Evolutionary conservation across 2,888 invertebrate species (phyloP).

Genomic region (Lissonota sp.): DNA sequence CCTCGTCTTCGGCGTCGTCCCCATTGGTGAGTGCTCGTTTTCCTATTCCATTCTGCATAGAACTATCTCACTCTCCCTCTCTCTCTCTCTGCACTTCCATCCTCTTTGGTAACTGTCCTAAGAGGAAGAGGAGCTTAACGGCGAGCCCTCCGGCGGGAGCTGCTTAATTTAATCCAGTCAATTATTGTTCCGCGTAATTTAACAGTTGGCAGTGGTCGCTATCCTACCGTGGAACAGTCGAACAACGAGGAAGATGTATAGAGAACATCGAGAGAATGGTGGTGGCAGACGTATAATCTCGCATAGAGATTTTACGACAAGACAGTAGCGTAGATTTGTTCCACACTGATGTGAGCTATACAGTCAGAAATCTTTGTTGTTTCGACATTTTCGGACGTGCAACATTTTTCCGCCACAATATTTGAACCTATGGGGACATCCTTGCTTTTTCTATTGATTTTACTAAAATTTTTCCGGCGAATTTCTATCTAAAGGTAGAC

Average conservation of each 20-base stretch:
- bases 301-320: constrained; percentile 40
- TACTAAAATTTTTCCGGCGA: too few relatives aligned
- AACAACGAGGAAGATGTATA: constrained; percentile 39
- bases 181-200: constrained; percentile 69
- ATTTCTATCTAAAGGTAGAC: too few relatives aligned
- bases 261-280: too few relatives aligned
- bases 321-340: constrained; percentile 18
- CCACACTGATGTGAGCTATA: constrained; percentile 16
- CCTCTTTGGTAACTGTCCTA: constrained; percentile 3
- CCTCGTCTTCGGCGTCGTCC: constrained; percentile 38
- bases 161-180: constrained; percentile 69
- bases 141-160: constrained; percentile 40
- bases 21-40: constrained; percentile 22
- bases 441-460: too few relatives aligned
- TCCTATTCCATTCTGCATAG: constrained; percentile 44
- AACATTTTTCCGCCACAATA: too few relatives aligned
- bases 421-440: too few relatives aligned
- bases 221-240: constrained; percentile 23
- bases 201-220: constrained; percentile 65
- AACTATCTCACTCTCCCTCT: constrained; percentile 8
- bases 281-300: constrained; percentile 11
- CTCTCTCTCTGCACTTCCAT: constrained; percentile 12
- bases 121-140: constrained; percentile 55
- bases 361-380: background rate
- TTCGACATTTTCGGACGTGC: too few relatives aligned